Conservation (phyloP, 2,888 invertebrate species). For the Idaea biselata region DNA sequence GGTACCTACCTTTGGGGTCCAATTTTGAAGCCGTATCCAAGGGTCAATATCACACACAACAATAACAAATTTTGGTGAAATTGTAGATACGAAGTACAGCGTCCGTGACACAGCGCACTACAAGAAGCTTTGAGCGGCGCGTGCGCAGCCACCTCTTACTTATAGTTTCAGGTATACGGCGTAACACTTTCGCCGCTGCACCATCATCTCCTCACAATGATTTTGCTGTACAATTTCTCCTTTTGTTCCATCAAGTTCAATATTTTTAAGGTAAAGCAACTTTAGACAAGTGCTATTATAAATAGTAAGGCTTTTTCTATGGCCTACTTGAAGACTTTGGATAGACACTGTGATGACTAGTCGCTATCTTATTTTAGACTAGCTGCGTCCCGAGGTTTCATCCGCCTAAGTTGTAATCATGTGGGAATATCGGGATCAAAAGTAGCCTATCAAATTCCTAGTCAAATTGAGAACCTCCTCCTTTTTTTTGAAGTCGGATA, state of each 20-base stretch:
- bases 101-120: slow-evolving; percentile 49
- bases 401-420: no score
- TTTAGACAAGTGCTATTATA: background rate
- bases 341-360: background rate
- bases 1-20: slow-evolving; percentile 28
- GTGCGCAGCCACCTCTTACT: slow-evolving; percentile 57
- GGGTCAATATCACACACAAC: slow-evolving; percentile 37
- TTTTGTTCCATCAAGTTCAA: slow-evolving; percentile 27
- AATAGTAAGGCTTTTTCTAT: background rate
- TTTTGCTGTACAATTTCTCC: slow-evolving; percentile 43
- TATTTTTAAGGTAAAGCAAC: slow-evolving; percentile 5
- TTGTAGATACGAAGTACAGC: slow-evolving; percentile 11
- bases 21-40: slow-evolving; percentile 17
- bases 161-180: slow-evolving; percentile 63
- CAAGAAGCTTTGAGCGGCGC: slow-evolving; percentile 59
- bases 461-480: no score
- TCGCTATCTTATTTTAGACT: no score
- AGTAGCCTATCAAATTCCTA: no score
- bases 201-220: slow-evolving; percentile 48
- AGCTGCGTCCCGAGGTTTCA: no score
- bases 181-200: slow-evolving; percentile 73
- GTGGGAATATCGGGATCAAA: no score
- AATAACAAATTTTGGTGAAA: slow-evolving; percentile 19
- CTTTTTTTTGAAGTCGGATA: no score
- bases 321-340: background rate